These are phyloP conservation scores for Alfaro cultratus DNA, from an alignment of 2,797 vertebrate genomes.

Conservation along the genomic window DNA sequence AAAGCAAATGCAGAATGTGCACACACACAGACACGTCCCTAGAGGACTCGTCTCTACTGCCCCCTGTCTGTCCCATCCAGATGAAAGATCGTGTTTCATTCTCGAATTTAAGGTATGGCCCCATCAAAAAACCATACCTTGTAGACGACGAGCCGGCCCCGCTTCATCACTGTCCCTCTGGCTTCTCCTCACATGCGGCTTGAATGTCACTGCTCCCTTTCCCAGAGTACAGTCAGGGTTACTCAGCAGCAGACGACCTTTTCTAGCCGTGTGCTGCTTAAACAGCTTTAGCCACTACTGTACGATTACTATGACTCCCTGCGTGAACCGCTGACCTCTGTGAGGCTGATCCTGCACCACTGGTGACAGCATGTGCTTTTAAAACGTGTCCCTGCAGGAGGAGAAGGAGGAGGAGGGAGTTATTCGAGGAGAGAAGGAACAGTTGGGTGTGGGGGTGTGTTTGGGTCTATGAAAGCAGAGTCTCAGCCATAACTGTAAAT, in stretches of 20 bases:
- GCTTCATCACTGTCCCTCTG: conserved; percentile 48
- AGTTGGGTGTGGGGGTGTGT: conserved; percentile 43
- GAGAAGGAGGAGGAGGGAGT: conserved; percentile 12
- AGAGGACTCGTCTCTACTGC: conserved; percentile 22
- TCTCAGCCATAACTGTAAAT: conserved; percentile 10
- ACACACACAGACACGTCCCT: conserved; percentile 45
- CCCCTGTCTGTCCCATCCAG: conserved; percentile 25
- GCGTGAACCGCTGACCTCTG: conserved; percentile 38
- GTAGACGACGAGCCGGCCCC: conserved; percentile 36
- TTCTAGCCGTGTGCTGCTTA: conserved; percentile 41
- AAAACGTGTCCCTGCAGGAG: conserved; percentile 6
- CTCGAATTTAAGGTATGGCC: conserved; percentile 48
- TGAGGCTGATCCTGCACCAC: conserved; percentile 11
- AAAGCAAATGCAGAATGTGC: conserved; percentile 59
- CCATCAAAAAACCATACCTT: conserved; percentile 30
- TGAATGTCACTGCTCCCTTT: conserved; percentile 48
- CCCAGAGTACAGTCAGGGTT: conserved; percentile 49
- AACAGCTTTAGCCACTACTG: conserved; percentile 24
- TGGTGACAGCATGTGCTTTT: conserved; percentile 26
- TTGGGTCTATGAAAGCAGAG: conserved; percentile 27
- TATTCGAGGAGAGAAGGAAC: conserved; percentile 6
- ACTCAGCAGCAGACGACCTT: conserved; percentile 68
- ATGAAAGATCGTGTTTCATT: conserved; percentile 63
- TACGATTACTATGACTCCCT: conserved; percentile 23
- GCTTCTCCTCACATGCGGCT: conserved; percentile 49